These are phyloP conservation scores for Eutolmus rufibarbis DNA, from an alignment of 2,888 invertebrate species.

Conservation along the genomic window DNA sequence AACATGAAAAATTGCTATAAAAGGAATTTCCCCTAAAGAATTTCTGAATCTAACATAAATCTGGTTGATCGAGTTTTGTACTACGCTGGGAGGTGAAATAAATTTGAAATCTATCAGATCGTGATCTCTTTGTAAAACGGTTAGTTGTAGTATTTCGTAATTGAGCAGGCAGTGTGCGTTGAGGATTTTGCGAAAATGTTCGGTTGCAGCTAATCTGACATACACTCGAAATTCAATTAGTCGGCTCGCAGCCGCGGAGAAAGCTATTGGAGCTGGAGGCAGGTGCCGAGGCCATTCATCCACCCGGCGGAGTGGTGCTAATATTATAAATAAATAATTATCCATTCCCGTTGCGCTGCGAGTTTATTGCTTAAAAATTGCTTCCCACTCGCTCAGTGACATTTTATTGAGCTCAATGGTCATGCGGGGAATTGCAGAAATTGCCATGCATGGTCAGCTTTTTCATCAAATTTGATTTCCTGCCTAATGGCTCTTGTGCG, in stretches of 20 bases:
- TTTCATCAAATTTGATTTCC: slow-evolving; percentile 21
- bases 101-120: background rate
- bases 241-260: background rate
- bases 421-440: slow-evolving; percentile 11
- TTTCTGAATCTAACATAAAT: background rate
- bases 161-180: background rate
- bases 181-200: background rate
- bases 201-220: background rate
- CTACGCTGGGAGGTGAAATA: background rate
- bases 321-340: background rate
- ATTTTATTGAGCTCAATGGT: background rate
- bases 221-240: slow-evolving; percentile 7
- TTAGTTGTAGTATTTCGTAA: background rate
- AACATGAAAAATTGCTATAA: background rate
- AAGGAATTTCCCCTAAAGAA: background rate
- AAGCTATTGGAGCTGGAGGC: background rate
- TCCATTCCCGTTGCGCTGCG: background rate
- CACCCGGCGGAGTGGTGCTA: background rate
- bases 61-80: background rate
- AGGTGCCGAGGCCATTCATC: background rate
- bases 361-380: slow-evolving; percentile 5
- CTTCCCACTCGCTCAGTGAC: background rate
- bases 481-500: background rate
- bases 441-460: slow-evolving; percentile 5
- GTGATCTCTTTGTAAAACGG: background rate